Percentiles rank a stretch among this genome's conserved stretches.
Evolutionary conservation across 2,888 invertebrate genomes (phyloP).

Genomic region (Arrhopalites spinosus): DNA sequence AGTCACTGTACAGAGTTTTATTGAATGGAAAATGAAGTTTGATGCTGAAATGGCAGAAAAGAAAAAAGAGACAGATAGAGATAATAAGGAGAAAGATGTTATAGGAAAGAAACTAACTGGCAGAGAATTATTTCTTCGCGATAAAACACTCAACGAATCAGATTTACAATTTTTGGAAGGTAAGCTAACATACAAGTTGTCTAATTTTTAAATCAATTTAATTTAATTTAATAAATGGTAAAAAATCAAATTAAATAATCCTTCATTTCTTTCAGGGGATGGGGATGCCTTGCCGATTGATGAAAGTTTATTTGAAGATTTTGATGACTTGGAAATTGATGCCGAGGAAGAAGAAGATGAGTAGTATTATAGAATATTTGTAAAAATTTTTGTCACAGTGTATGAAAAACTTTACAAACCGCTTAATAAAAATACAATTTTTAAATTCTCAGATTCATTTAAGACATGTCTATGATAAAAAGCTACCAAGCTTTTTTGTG

Average conservation of each 20-base stretch:
- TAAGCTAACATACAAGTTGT: slow-evolving; percentile 56
- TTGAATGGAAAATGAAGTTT: slow-evolving; percentile 91
- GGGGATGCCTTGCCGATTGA: slow-evolving; percentile 85
- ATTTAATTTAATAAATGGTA: too few species aligned
- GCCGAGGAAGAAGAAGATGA: slow-evolving; percentile 67
- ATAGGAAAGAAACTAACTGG: slow-evolving; percentile 87
- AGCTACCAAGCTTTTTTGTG: too few species aligned
- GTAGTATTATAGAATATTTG: too few species aligned
- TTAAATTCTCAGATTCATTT: too few species aligned
- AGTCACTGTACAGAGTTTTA: slow-evolving; percentile 93
- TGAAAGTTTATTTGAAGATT: slow-evolving; percentile 88
- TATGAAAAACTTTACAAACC: too few species aligned
- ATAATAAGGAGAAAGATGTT: slow-evolving; percentile 69
- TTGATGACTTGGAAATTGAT: slow-evolving; percentile 75
- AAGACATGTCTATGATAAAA: too few species aligned
- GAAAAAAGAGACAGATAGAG: slow-evolving; percentile 64
- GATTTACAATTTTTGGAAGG: slow-evolving; percentile 95
- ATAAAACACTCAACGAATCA: slow-evolving; percentile 91
- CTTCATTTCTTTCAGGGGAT: slow-evolving; percentile 61
- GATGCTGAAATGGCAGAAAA: slow-evolving; percentile 79
- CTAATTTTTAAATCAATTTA: too few species aligned
- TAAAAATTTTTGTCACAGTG: too few species aligned
- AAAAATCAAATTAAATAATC: background rate
- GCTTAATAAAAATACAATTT: too few species aligned
- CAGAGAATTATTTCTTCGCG: slow-evolving; percentile 88